Base-by-base conservation (phyloP, 1,140 invertebrate species). In the Ericerus pela region DNA sequence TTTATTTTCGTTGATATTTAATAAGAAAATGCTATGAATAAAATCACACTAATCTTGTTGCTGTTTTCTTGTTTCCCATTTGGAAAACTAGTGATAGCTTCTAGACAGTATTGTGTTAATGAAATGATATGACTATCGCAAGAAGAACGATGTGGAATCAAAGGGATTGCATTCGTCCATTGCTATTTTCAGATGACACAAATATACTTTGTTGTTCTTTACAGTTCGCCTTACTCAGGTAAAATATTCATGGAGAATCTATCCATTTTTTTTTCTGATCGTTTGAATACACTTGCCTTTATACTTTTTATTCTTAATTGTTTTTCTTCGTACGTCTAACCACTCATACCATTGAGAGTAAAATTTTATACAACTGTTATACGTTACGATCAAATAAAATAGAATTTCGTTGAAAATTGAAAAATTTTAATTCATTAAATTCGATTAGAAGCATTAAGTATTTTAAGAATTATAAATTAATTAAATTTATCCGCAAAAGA, bases 31-130 rank as follows among this genome's bases (percentile, higher is more conserved):
- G n/a, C n/a, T n/a, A n/a, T n/a, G n/a, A n/a, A n/a, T n/a, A n/a
- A 33, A 33, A 33, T 33, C n/a, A 8, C 20, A 41, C 37, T 41
- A 41, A 41, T 41, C 14, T 41, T 41, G 14, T 41, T 41, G 37
- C 37, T 41, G 20, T 41, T 41, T 41, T 41, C 37, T 41, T 41
- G 37, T 41, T 41, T 41, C n/a, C 37, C 37, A 6, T 16, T 41
- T 5, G 8, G n/a, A 33, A 10, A 33, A 33, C 30, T 33, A 33
- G 30, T 33, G 30, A 33, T 33, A 8, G 30, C 30, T 33, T 10
- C 30, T 33, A 33, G 30, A 33, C 30, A 33, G n/a, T 33, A 10
- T 8, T 33, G 30, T 33, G 30, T 33, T 33, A 33, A 10, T 8
- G 8, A 33, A 8, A n/a, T n/a, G 30, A 33, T 33, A 33, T 33